Base-by-base conservation (phyloP, 2,888 invertebrate genomes). In the Helobdella robusta region DNA sequence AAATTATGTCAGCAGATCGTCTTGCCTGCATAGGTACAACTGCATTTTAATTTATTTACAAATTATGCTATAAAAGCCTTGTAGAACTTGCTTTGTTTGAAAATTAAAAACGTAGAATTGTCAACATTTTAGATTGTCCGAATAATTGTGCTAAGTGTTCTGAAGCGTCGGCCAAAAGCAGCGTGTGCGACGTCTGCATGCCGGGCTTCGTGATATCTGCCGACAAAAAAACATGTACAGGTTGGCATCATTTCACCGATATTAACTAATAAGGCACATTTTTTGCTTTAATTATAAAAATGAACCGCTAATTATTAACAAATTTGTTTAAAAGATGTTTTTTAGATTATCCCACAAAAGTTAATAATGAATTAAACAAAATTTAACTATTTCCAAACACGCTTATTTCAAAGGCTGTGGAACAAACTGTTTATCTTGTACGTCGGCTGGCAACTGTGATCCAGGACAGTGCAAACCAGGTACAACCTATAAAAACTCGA, bases 1-100 rank as follows among this genome's bases (percentile, higher is more conserved):
- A 67, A 35, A 59, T 68, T 40, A 54, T 68, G 34, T 66, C 68
- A 15, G 20, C 23, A 15, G 68, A 68, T 40, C 48, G 64, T 36
- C 46, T n/a, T 2, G 46, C 66, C 34, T 68, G 68, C 60, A 44
- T 68, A 46, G 59, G 68, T 68, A 36, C 6, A 40, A 40, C 11
- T 40, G 25, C 4, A 20, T 54, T 4, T 54, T 54, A 54, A 48
- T 20, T 54, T 54, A 54, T 4, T 6, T 3, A 54, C 18, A 28
- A 6, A 54, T 4, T 6, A 30, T 30, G 25, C n/a, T 30, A 30
- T 30, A 56, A 30, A 3, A 56, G 56, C n/a, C 20, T n/a, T n/a
- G n/a, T n/a, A n/a, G n/a, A 18, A 11, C 4, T 46, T 46, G 48
- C 18, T 18, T 40, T 40, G 11, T 40, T 15, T 15, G 40, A 15